Evolutionary conservation across 2,888 invertebrate species (phyloP).

Genomic region (Drosophila macrothrix): DNA sequence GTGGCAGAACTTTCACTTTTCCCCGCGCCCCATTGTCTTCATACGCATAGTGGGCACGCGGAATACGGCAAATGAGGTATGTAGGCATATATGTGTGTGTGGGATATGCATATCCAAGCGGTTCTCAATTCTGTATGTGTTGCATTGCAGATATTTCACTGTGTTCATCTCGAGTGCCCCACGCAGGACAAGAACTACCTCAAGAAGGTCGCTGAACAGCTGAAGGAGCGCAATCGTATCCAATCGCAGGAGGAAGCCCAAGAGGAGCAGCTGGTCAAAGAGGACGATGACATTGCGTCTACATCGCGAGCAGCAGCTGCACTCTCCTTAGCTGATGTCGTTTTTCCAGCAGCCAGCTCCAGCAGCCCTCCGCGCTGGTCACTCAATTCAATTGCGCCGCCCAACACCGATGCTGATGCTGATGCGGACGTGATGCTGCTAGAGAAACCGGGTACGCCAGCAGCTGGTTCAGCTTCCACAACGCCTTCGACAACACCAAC

Average conservation of each 20-base stretch:
- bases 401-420: slow-evolving; percentile 4
- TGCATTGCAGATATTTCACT: slow-evolving; percentile 93
- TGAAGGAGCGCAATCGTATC: slow-evolving; percentile 37
- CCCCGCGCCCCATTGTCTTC: slow-evolving; percentile 94
- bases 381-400: background rate
- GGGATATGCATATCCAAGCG: background rate
- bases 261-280: background rate
- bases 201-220: slow-evolving; percentile 58
- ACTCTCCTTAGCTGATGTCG: slow-evolving; percentile 5
- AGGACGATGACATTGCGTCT: slow-evolving; percentile 47
- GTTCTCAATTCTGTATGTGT: background rate
- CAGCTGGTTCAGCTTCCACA: slow-evolving; percentile 23
- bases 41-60: slow-evolving; percentile 97
- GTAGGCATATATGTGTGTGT: slow-evolving; percentile 8
- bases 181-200: slow-evolving; percentile 86
- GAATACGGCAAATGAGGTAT: slow-evolving; percentile 98
- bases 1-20: slow-evolving; percentile 96
- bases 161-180: slow-evolving; percentile 99
- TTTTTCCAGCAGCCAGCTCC: slow-evolving; percentile 10
- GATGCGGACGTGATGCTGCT: background rate
- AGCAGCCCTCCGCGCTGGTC: slow-evolving; percentile 24
- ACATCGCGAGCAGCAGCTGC: slow-evolving; percentile 46
- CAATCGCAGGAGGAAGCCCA: background rate
- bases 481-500: slow-evolving; percentile 41
- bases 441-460: slow-evolving; percentile 12